Percentiles rank a stretch among this genome's conserved stretches.
phyloP scores from a whole-genome alignment of 2,888 invertebrate species.

The Zhuqinia jingwanae region DNA sequence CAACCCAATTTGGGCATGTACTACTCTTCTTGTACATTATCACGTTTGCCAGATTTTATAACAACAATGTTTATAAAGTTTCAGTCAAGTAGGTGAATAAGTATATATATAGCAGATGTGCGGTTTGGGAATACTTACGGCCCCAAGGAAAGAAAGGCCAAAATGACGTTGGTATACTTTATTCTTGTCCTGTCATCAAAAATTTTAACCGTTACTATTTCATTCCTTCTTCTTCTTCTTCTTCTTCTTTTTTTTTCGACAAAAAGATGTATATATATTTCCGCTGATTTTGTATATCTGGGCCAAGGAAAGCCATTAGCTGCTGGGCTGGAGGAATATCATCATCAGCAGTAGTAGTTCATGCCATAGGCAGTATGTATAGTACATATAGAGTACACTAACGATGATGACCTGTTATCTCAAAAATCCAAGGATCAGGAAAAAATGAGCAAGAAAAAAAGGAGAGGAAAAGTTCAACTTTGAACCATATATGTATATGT shows the following conservation, averaged over 20 bases:
- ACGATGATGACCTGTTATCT: conserved; percentile 26
- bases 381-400: not conserved
- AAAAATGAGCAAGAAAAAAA: not conserved
- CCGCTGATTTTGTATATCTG: not conserved
- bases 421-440: not conserved
- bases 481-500: conserved; percentile 51
- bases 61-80: not conserved
- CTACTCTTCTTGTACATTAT: not conserved
- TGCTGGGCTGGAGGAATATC: conserved; percentile 30
- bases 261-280: not conserved
- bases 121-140: not conserved
- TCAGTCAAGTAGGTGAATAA: too few species aligned
- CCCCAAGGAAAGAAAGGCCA: too few species aligned
- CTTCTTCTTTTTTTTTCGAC: too few species aligned
- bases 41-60: not conserved
- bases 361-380: not conserved
- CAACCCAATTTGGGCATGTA: too few species aligned
- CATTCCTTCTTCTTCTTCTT: conserved; percentile 11
- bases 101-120: not conserved
- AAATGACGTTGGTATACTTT: not conserved
- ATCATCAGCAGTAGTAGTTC: conserved; percentile 34
- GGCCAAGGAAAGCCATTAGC: conserved; percentile 52
- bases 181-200: conserved; percentile 39
- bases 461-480: conserved; percentile 48
- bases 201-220: not conserved